A percentile compares a stretch with the other conserved stretches of the same genome.
Conservation (phyloP, 2,888 invertebrate genomes). For the Esperia sulphurella region DNA sequence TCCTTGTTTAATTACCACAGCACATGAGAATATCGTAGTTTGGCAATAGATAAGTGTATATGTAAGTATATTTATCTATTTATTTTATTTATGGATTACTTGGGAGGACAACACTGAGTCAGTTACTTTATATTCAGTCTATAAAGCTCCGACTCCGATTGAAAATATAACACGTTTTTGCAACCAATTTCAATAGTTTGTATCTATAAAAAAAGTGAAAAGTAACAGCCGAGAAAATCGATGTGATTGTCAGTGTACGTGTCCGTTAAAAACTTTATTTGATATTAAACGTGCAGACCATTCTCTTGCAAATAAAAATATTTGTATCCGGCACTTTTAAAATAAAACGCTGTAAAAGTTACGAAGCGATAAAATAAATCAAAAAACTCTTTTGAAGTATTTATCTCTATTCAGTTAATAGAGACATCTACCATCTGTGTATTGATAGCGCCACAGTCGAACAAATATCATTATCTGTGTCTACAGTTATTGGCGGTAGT, state of each 20-base stretch:
- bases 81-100: too few species aligned
- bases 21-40: too few species aligned
- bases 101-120: too few species aligned
- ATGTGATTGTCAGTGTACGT: constrained; percentile 17
- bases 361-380: constrained; percentile 10
- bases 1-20: too few species aligned
- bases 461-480: neutral
- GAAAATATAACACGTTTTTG: too few species aligned
- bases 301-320: neutral
- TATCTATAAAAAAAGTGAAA: neutral
- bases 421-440: constrained; percentile 6
- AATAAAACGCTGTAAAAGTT: constrained; percentile 14
- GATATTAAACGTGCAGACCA: constrained; percentile 8
- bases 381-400: constrained; percentile 13
- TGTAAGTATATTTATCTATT: too few species aligned
- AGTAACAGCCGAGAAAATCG: constrained; percentile 19
- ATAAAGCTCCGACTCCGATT: too few species aligned
- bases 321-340: constrained; percentile 6
- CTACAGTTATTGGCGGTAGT: constrained; percentile 2
- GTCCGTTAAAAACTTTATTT: constrained; percentile 17
- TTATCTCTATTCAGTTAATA: constrained; percentile 5
- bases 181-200: neutral
- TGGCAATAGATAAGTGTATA: too few species aligned
- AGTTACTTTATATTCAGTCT: too few species aligned
- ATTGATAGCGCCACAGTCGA: neutral